Base-by-base conservation (phyloP, 1,140 invertebrate species). In the Drepana arcuata region DNA sequence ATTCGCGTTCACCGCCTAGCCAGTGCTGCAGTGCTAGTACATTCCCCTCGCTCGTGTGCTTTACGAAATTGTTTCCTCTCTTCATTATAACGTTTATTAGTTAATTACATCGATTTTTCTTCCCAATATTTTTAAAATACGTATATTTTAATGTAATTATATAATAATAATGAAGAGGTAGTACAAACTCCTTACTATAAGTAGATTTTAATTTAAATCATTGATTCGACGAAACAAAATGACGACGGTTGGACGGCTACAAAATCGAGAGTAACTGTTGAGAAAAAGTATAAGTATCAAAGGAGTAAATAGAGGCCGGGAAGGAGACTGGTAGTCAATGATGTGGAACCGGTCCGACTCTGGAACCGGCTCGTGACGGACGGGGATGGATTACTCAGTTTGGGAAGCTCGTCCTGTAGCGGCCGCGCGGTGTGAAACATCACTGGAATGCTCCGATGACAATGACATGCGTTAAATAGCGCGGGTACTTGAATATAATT, bases 341-440 rank as follows among this genome's bases (percentile, higher is more conserved):
- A 80, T 72, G 71, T 64, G 57, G 55, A 80, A 77, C 75, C 72
- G 72, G 72, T 74, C 67, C 42, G 45, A 41, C 63, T 68, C 55
- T 52, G 45, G 55, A 72, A 77, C 67, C 69, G 65, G 72, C 54
- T 70, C 34, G 45, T 66, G 65, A 70, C 62, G 59, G 63, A 74
- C 66, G 41, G 71, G 69, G 72, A 77, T 77, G 74, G 70, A 77
- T 80, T 71, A 74, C 50, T 60, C 48, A 43, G 33, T 56, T 55
- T 56, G 51, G 56, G 47, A 62, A 64, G 51, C 48, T 55, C 40
- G 47, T n/a, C n/a, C n/a, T n/a, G n/a, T 55, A 46, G 47, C 44
- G 48, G 37, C 37, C 41, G 18, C 4, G 18, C 35, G 35, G 52
- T 45, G 49, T 51, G 51, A 29, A 50, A 45, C 60, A 59, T 50